Evolutionary conservation across 2,113 vertebrate species (phyloP).

Genomic region (Astur gentilis): DNA sequence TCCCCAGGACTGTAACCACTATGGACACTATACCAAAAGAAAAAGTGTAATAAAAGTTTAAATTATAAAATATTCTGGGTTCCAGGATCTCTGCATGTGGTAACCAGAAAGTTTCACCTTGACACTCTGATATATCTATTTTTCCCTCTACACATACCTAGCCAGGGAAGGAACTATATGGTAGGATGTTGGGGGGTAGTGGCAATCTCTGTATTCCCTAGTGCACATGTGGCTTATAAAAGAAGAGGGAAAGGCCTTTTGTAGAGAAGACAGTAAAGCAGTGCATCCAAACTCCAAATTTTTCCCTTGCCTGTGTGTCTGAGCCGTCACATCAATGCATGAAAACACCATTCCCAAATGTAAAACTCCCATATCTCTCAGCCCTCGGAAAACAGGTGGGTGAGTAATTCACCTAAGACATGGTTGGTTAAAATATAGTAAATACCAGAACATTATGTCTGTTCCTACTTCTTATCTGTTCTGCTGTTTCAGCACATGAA

Average conservation of each 20-base stretch:
- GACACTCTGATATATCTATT: neutral
- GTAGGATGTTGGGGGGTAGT: no score
- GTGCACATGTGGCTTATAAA: neutral
- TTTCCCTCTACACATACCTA: neutral
- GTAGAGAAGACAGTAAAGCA: neutral
- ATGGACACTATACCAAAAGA: neutral
- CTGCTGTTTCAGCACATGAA: neutral
- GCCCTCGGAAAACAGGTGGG: neutral
- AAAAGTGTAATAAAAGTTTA: neutral
- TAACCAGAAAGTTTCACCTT: neutral
- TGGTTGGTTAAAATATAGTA: neutral
- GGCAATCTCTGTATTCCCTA: neutral
- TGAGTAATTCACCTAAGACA: neutral
- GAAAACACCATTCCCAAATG: neutral
- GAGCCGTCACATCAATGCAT: neutral
- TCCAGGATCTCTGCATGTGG: neutral
- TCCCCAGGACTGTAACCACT: neutral
- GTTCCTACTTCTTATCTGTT: slow-evolving; percentile 30
- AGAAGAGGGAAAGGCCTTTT: neutral
- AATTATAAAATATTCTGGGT: neutral
- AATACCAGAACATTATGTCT: neutral
- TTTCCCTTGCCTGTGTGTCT: neutral
- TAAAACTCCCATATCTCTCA: neutral
- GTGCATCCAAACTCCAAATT: neutral
- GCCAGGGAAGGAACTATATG: neutral